Conservation (phyloP, 1,140 invertebrate genomes). For the Calycopis cecrops region DNA sequence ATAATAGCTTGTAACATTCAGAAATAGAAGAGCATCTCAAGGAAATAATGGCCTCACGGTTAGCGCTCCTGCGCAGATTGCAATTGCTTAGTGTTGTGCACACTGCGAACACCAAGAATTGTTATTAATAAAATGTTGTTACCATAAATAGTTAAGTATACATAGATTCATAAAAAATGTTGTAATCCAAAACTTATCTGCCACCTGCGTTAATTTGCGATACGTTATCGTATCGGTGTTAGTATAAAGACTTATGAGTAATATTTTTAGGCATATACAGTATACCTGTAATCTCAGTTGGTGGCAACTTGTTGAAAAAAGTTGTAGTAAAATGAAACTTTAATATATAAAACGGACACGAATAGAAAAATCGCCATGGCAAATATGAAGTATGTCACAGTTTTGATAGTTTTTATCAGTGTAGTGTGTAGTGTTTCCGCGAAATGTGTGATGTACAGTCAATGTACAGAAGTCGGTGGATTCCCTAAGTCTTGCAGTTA, state of each 20-base stretch:
- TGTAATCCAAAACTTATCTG: no score
- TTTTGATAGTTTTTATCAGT: conserved; percentile 25
- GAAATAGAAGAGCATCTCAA: no score
- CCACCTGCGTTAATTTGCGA: background rate
- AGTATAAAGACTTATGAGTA: conserved; percentile 9
- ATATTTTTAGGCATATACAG: background rate
- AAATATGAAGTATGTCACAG: conserved; percentile 2
- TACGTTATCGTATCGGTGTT: conserved; percentile 3
- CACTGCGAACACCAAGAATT: no score
- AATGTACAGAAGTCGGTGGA: conserved; percentile 36
- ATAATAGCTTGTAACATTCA: no score
- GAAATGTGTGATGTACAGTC: conserved; percentile 45
- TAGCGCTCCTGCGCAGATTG: no score
- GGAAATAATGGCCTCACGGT: no score
- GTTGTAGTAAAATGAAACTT: background rate
- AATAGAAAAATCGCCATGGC: background rate
- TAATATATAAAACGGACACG: background rate
- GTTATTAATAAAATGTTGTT: no score
- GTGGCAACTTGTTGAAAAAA: background rate
- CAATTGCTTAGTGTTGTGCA: no score
- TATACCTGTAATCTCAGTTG: background rate
- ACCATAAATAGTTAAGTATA: no score
- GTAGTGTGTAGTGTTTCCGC: conserved; percentile 35
- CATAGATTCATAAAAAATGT: no score
- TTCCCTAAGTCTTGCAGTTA: conserved; percentile 65